These are phyloP conservation scores for Erythrolamprus reginae DNA, from an alignment of 2,113 vertebrate genomes.

Conservation along the genomic window DNA sequence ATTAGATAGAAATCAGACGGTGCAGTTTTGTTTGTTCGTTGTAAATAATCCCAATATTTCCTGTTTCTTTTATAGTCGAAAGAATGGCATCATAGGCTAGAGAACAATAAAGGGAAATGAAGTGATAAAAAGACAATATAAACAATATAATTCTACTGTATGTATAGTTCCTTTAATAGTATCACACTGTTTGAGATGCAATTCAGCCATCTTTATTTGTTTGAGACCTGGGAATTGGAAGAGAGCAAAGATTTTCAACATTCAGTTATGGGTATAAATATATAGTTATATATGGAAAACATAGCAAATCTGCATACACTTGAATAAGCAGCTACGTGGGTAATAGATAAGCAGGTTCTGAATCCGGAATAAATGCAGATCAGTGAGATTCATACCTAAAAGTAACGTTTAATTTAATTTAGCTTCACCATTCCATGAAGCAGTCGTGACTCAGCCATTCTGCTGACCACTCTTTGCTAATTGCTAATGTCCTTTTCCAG, in stretches of 20 bases:
- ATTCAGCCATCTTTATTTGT: background rate
- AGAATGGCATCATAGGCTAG: slow-evolving; percentile 4
- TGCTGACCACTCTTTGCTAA: background rate
- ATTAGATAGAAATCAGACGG: background rate
- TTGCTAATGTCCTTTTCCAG: slow-evolving; percentile 59
- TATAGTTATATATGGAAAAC: background rate
- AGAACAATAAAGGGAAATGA: slow-evolving; percentile 26
- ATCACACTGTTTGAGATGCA: background rate
- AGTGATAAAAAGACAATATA: slow-evolving; percentile 15
- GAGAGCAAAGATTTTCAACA: background rate
- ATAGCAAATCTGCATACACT: background rate
- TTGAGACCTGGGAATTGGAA: background rate
- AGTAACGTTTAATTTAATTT: background rate
- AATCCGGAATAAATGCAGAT: background rate
- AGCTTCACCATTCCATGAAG: background rate
- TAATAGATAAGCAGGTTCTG: background rate
- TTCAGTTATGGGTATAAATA: background rate
- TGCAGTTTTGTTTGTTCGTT: background rate
- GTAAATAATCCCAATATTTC: slow-evolving; percentile 17
- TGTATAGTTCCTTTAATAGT: background rate
- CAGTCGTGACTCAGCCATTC: background rate
- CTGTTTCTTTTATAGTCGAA: slow-evolving; percentile 1
- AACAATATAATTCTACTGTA: background rate
- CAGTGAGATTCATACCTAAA: background rate
- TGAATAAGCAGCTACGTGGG: no score